Conservation (phyloP, 2,888 invertebrate genomes). For the Phymatocera aterrima region DNA sequence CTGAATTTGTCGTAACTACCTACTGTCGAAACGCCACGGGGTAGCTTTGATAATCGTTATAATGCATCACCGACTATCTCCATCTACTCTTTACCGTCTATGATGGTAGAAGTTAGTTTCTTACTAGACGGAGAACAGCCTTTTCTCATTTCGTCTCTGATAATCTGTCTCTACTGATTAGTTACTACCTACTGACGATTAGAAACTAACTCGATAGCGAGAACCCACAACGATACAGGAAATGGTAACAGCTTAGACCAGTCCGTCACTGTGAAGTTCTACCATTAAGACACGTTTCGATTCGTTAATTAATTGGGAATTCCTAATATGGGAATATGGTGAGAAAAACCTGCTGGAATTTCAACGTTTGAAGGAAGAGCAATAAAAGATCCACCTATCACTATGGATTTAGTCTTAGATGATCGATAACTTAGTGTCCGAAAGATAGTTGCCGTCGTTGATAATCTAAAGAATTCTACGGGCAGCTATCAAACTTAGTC, state of each 20-base stretch:
- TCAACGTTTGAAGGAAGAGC: slow-evolving; percentile 9
- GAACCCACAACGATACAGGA: not conserved
- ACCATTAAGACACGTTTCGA: slow-evolving; percentile 23
- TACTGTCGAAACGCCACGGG: not conserved
- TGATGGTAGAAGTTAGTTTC: slow-evolving; percentile 7
- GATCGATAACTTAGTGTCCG: not conserved
- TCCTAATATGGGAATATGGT: slow-evolving; percentile 8
- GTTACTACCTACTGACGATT: not conserved
- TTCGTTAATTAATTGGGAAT: slow-evolving; percentile 31
- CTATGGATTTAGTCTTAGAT: not conserved
- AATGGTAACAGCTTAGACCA: slow-evolving; percentile 16
- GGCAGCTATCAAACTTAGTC: not conserved
- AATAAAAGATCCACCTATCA: not conserved
- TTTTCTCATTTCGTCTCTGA: slow-evolving; percentile 1
- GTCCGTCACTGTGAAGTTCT: not conserved
- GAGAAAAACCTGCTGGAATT: slow-evolving; percentile 28
- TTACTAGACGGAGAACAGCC: not conserved
- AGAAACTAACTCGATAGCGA: slow-evolving; percentile 2
- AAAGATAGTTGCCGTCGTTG: not conserved
- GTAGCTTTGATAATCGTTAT: slow-evolving; percentile 37
- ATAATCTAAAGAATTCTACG: not conserved
- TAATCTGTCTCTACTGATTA: not conserved
- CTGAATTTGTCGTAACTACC: too few relatives aligned
- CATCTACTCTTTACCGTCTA: slow-evolving; percentile 42
- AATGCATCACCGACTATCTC: slow-evolving; percentile 40